phyloP scores from a whole-genome alignment of 2,888 invertebrate genomes.

The Tortrix viridana region DNA sequence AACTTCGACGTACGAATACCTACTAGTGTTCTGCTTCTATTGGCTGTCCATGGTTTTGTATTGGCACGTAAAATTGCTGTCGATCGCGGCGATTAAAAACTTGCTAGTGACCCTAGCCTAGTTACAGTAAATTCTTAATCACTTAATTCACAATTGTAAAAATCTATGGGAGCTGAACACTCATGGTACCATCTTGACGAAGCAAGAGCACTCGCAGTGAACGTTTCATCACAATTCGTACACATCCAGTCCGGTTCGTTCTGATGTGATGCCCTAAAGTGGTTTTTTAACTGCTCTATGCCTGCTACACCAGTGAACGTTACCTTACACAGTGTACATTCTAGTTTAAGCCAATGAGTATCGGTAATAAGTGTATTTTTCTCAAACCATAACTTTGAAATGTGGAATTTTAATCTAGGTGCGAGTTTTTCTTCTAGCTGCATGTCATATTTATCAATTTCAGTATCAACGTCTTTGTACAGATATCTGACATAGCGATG shows the following conservation, averaged over 20 bases:
- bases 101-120: too few species aligned
- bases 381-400: constrained; percentile 26
- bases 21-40: too few species aligned
- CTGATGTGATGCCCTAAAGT: constrained; percentile 53
- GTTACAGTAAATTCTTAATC: neutral
- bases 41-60: too few species aligned
- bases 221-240: constrained; percentile 48
- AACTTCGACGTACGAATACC: too few species aligned
- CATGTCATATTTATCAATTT: constrained; percentile 50
- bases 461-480: constrained; percentile 44
- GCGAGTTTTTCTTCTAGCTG: constrained; percentile 57
- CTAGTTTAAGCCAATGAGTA: constrained; percentile 49
- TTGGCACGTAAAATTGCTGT: too few species aligned
- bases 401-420: constrained; percentile 47
- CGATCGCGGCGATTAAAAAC: too few species aligned
- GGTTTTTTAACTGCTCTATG: constrained; percentile 44
- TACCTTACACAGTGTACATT: constrained; percentile 53
- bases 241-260: constrained; percentile 60
- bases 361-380: neutral
- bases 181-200: constrained; percentile 53
- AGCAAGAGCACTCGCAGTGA: constrained; percentile 47
- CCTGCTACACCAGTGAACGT: constrained; percentile 44
- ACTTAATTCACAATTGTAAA: neutral
- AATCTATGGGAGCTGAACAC: constrained; percentile 43
- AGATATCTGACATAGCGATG: constrained; percentile 61